Evolutionary conservation across 2,888 invertebrate genomes (phyloP).

Genomic region (Caenorhabditis doughertyi): DNA sequence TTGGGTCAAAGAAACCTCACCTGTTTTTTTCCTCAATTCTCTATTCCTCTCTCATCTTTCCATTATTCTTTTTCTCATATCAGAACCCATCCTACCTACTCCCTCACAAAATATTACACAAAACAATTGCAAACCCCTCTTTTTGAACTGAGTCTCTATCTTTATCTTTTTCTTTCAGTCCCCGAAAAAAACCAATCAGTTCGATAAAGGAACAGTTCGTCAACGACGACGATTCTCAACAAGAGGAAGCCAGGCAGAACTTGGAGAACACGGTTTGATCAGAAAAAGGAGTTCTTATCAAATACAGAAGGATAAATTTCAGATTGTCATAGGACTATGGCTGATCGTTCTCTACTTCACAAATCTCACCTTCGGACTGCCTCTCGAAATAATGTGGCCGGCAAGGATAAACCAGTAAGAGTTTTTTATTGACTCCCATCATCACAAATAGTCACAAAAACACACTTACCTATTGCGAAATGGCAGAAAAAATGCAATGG

Average conservation of each 20-base stretch:
- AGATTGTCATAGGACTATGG: constrained; percentile 62
- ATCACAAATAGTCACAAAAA: constrained; percentile 12
- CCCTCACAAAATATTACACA: constrained; percentile 47
- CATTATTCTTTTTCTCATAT: constrained; percentile 2
- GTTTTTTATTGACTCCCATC: not conserved
- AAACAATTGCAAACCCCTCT: constrained; percentile 22
- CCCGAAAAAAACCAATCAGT: constrained; percentile 55
- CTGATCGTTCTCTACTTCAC: constrained; percentile 55
- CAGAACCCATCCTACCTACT: constrained; percentile 5
- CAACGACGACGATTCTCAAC: constrained; percentile 28
- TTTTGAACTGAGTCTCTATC: constrained; percentile 11
- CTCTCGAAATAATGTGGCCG: constrained; percentile 61
- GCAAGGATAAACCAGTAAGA: constrained; percentile 61
- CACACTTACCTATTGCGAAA: constrained; percentile 4
- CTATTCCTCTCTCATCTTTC: constrained; percentile 14
- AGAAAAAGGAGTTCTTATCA: not conserved
- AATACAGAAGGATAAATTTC: constrained; percentile 16
- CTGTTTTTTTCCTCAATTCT: constrained; percentile 33
- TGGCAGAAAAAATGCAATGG: not conserved
- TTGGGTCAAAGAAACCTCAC: constrained; percentile 37
- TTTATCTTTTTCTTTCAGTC: constrained; percentile 26
- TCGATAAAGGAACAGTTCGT: constrained; percentile 29
- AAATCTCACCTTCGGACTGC: constrained; percentile 56
- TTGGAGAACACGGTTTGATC: constrained; percentile 49
- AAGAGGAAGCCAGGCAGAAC: constrained; percentile 43